phyloP scores from a whole-genome alignment of 2,888 invertebrate species.

The Ichneumon xanthorius region DNA sequence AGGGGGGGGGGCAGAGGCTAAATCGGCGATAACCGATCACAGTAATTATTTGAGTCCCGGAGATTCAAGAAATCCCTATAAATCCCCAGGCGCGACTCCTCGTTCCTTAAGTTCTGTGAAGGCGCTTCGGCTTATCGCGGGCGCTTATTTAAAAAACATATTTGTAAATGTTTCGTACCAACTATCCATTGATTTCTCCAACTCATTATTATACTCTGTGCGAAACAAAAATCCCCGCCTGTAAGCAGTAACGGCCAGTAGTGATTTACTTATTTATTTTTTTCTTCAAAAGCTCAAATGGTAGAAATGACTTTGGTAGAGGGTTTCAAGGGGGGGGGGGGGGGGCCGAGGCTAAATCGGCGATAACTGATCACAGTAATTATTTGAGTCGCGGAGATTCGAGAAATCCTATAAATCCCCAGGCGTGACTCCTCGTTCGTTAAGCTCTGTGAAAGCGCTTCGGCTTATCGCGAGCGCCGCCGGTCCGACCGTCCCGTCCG shows the following conservation, averaged over 20 bases:
- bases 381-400: conserved; percentile 36
- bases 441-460: conserved; percentile 54
- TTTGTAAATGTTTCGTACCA: too few species aligned
- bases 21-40: conserved; percentile 47
- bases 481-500: conserved; percentile 32
- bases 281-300: not conserved
- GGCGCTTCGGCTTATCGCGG: conserved; percentile 57
- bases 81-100: conserved; percentile 48
- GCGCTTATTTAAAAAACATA: not conserved
- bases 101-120: conserved; percentile 51
- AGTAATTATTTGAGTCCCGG: conserved; percentile 34
- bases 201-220: too few species aligned
- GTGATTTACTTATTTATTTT: not conserved
- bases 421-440: conserved; percentile 50
- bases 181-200: too few species aligned
- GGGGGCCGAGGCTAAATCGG: conserved; percentile 2
- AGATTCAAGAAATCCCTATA: conserved; percentile 42
- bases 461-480: conserved; percentile 56
- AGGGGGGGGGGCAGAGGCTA: not conserved
- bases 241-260: not conserved
- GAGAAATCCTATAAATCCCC: conserved; percentile 51
- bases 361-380: conserved; percentile 48
- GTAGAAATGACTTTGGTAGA: not conserved
- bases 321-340: not conserved
- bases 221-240: not conserved